Percentiles rank a stretch among this genome's conserved stretches.
phyloP scores from a whole-genome alignment of 2,888 invertebrate genomes.

The Mechanitis messenoides region DNA sequence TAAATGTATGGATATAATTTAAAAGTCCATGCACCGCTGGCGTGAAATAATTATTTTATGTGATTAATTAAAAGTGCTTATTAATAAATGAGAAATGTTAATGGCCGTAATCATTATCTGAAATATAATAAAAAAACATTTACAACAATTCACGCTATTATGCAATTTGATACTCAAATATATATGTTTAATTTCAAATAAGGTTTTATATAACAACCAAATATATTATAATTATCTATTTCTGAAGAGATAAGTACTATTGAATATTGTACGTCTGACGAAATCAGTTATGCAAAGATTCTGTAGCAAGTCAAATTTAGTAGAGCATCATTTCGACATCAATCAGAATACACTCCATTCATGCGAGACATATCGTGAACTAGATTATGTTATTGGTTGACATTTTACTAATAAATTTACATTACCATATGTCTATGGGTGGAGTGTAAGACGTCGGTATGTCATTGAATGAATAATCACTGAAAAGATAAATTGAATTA shows the following conservation, averaged over 20 bases:
- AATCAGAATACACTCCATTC: constrained; percentile 40
- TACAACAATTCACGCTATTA: not conserved
- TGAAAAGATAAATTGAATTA: not conserved
- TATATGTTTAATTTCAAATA: no score
- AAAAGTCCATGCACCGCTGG: not conserved
- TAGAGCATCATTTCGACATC: constrained; percentile 51
- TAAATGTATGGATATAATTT: not conserved
- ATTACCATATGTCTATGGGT: constrained; percentile 2
- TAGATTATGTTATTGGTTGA: constrained; percentile 44
- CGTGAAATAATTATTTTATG: constrained; percentile 44
- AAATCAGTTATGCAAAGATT: constrained; percentile 45
- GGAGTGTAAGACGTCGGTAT: constrained; percentile 3
- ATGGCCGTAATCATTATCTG: constrained; percentile 32
- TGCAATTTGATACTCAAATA: not conserved
- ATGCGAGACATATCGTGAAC: constrained; percentile 40
- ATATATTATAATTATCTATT: not conserved
- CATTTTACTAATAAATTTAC: constrained; percentile 47
- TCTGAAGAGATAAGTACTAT: not conserved
- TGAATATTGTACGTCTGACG: constrained; percentile 19
- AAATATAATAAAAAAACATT: constrained; percentile 8
- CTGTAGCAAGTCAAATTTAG: constrained; percentile 44
- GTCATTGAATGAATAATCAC: not conserved
- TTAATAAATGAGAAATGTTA: constrained; percentile 55
- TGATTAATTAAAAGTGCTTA: constrained; percentile 59
- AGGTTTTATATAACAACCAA: no score